Conservation (phyloP, 2,888 invertebrate genomes). For the Lasioglossum leucozonium region DNA sequence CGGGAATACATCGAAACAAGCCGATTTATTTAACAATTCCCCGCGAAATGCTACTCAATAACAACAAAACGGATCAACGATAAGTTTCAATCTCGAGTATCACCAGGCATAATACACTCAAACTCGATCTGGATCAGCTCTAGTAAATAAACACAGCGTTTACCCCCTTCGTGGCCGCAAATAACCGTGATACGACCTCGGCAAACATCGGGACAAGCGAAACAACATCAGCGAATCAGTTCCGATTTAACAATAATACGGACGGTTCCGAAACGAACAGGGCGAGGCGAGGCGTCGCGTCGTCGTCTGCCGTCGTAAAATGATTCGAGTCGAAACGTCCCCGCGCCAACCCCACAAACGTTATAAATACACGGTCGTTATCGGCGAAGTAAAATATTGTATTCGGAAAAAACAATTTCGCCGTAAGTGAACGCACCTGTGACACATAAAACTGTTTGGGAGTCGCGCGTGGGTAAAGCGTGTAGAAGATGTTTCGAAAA, state of each 20-base stretch:
- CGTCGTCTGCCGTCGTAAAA: not conserved
- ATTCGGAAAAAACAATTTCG: slow-evolving; percentile 38
- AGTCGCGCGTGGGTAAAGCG: slow-evolving; percentile 32
- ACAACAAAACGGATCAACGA: too few relatives aligned
- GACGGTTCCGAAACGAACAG: not conserved
- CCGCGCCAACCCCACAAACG: not conserved
- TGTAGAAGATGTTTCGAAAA: slow-evolving; percentile 38
- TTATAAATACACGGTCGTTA: slow-evolving; percentile 27
- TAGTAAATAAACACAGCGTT: too few relatives aligned
- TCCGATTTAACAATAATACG: not conserved
- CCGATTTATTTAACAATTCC: too few relatives aligned
- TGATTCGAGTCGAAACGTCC: not conserved
- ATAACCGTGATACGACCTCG: not conserved
- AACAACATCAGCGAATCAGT: not conserved
- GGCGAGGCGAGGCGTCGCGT: too few relatives aligned
- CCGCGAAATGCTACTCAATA: too few relatives aligned
- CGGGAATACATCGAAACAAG: too few relatives aligned
- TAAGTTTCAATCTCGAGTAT: too few relatives aligned
- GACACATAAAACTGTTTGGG: slow-evolving; percentile 57
- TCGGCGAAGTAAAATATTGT: slow-evolving; percentile 27
- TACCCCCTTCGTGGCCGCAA: not conserved
- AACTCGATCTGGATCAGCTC: not conserved
- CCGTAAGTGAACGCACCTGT: slow-evolving; percentile 53
- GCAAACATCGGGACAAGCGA: not conserved
- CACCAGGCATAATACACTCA: too few relatives aligned